phyloP scores from a whole-genome alignment of 2,113 vertebrate species.

The Platycercus adscitus region DNA sequence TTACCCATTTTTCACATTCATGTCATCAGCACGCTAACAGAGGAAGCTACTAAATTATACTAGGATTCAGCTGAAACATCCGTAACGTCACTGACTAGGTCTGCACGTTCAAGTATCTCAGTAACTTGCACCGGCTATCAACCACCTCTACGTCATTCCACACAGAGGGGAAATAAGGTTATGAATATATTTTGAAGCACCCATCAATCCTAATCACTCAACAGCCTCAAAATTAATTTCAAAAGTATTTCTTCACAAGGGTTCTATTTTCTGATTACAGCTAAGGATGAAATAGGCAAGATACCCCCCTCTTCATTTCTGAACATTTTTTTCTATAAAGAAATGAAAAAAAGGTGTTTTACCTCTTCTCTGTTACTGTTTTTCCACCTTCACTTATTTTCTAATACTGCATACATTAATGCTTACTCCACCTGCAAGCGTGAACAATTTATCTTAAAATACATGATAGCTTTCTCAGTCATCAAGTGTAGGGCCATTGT shows the following conservation, averaged over 20 bases:
- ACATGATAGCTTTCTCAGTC: not conserved
- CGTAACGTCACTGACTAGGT: not conserved
- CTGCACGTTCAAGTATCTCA: not conserved
- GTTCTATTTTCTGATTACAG: not conserved
- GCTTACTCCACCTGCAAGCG: not conserved
- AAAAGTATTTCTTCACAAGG: not conserved
- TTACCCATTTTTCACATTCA: not conserved
- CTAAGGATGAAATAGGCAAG: not conserved
- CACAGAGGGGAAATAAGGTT: not conserved
- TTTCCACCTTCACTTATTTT: not conserved
- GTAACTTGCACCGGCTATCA: not conserved
- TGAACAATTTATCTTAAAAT: not conserved
- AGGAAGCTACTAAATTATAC: not conserved
- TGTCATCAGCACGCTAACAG: not conserved
- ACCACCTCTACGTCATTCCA: not conserved
- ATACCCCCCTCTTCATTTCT: not conserved
- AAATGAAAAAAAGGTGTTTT: not conserved
- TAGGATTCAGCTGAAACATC: not conserved
- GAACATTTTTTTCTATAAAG: not conserved
- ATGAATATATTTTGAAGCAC: not conserved
- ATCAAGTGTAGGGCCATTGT: accelerated
- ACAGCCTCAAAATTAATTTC: not conserved
- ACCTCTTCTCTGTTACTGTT: not conserved
- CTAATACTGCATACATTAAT: not conserved
- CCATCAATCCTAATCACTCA: not conserved